These are phyloP conservation scores for Hypanus sabinus DNA, from an alignment of 2,113 vertebrate species.

Conservation along the genomic window DNA sequence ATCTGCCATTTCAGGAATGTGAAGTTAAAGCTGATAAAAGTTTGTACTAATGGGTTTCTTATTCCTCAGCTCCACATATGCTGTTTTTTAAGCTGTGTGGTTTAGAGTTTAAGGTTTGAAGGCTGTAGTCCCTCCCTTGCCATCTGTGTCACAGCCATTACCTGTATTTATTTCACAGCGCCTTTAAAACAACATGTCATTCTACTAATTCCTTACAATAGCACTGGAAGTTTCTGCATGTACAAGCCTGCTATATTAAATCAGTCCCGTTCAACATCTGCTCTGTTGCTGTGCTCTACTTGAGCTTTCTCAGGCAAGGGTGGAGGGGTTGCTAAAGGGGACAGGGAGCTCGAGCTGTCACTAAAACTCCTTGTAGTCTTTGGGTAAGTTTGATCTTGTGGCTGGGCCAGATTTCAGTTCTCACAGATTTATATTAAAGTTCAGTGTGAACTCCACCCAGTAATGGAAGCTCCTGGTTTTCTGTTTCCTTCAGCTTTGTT, in stretches of 20 bases:
- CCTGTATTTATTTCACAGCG: conserved; percentile 37
- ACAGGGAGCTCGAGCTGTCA: conserved; percentile 49
- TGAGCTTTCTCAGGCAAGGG: conserved; percentile 44
- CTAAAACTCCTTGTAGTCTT: conserved; percentile 46
- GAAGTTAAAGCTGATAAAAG: conserved; percentile 1
- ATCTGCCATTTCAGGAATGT: background rate
- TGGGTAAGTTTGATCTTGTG: conserved; percentile 51
- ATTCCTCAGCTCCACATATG: background rate
- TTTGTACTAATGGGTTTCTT: background rate
- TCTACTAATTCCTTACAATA: conserved; percentile 45
- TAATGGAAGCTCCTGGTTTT: conserved; percentile 50
- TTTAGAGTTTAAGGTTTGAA: background rate
- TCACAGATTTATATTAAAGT: conserved; percentile 57
- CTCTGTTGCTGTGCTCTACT: conserved; percentile 41
- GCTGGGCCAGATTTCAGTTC: conserved; percentile 59
- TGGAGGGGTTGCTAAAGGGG: conserved; percentile 47
- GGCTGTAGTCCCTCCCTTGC: conserved; percentile 10
- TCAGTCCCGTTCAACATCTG: conserved; percentile 51
- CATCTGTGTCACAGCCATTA: conserved; percentile 32
- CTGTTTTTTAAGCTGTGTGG: conserved; percentile 1
- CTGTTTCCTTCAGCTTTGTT: conserved; percentile 43
- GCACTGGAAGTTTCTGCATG: conserved; percentile 37
- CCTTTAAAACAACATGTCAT: conserved; percentile 41
- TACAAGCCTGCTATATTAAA: conserved; percentile 45
- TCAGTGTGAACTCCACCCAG: conserved; percentile 47